A percentile compares a stretch with the other conserved stretches of the same genome.
Evolutionary conservation across 2,888 invertebrate species (phyloP).

Genomic region (Trachelus troglodyta): DNA sequence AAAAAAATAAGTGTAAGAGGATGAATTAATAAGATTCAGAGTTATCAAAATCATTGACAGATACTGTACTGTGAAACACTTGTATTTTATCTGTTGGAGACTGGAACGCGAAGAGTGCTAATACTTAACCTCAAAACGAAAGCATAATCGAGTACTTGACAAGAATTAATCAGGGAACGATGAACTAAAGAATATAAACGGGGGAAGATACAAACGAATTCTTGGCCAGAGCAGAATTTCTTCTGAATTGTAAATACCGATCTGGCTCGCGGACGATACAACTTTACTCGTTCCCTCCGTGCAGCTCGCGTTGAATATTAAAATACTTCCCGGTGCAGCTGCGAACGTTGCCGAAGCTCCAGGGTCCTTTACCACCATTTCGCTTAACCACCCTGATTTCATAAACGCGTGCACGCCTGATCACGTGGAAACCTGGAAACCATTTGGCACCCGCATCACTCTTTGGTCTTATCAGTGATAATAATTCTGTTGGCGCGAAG

Average conservation of each 20-base stretch:
- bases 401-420: slow-evolving; percentile 1
- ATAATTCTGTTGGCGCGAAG: background rate
- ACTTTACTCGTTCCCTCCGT: slow-evolving; percentile 19
- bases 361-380: slow-evolving; percentile 11
- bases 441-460: slow-evolving; percentile 12
- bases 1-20: background rate
- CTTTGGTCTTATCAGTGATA: background rate
- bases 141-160: background rate
- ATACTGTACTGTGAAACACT: too few relatives aligned
- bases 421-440: slow-evolving; percentile 27
- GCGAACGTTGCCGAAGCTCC: slow-evolving; percentile 19
- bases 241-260: slow-evolving; percentile 58
- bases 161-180: background rate
- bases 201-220: slow-evolving; percentile 37
- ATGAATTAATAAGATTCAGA: background rate
- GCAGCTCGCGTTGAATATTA: slow-evolving; percentile 46
- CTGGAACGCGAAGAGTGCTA: too few relatives aligned
- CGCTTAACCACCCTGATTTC: slow-evolving; percentile 14
- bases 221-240: slow-evolving; percentile 47
- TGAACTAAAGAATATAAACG: slow-evolving; percentile 42
- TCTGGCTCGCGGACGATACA: slow-evolving; percentile 34
- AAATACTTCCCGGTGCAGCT: slow-evolving; percentile 56
- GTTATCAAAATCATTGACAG: background rate
- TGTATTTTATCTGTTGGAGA: too few relatives aligned
- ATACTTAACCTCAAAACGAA: background rate